Conservation (phyloP, 2,113 vertebrate genomes). For the Dicrurus megarhynchus region DNA sequence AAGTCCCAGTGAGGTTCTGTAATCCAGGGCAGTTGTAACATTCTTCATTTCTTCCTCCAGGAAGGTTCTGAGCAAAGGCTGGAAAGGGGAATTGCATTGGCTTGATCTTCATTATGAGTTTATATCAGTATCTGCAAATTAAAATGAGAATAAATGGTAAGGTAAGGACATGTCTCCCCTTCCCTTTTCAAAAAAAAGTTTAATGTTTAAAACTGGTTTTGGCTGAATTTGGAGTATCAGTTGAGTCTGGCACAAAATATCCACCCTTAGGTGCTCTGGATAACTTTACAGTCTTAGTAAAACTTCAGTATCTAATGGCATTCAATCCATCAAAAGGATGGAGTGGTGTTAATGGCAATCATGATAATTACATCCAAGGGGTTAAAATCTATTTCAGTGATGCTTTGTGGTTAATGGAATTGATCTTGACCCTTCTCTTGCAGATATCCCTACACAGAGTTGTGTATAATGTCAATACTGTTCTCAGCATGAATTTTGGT, state of each 20-base stretch:
- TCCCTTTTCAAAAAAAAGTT: background rate
- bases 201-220: conserved; percentile 16
- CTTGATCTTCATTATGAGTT: background rate
- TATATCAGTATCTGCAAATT: background rate
- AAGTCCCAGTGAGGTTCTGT: background rate
- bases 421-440: conserved; percentile 39
- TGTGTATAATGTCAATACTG: background rate
- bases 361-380: conserved; percentile 63
- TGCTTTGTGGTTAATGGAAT: conserved; percentile 61
- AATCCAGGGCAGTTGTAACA: background rate
- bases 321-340: conserved; percentile 35
- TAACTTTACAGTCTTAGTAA: conserved; percentile 17
- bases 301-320: conserved; percentile 24
- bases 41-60: background rate
- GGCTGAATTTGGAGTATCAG: conserved; percentile 22
- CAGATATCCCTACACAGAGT: background rate
- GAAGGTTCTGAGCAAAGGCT: background rate
- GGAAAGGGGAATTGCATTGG: background rate
- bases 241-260: conserved; percentile 51
- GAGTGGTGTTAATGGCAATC: conserved; percentile 26
- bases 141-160: background rate
- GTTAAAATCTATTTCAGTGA: conserved; percentile 65
- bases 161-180: background rate
- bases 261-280: background rate
- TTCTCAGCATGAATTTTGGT: background rate